Base-by-base conservation (phyloP, 2,113 vertebrate genomes). In the Lophochroa leadbeateri region DNA sequence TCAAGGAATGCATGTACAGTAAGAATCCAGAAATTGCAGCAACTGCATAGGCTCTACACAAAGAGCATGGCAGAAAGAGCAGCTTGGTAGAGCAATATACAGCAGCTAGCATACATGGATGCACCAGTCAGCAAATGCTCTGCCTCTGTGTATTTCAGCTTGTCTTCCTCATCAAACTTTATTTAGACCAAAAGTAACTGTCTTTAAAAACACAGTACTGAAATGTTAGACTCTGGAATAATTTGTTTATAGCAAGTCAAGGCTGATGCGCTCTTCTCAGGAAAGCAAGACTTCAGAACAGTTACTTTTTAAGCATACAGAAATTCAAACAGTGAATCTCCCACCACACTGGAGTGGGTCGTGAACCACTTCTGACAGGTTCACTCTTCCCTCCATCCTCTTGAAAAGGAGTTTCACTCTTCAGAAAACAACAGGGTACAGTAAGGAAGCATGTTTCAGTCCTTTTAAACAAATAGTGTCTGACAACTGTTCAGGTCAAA, bases 341-440 rank as follows among this genome's bases (percentile, higher is more conserved):
- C 44, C 21, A 69, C n/a, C 49, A 33, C 44, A 49, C 9, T 76
- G 82, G 19, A 25, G 35, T 31, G 24, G 27, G 14, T 16, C 58
- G 49, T 49, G 44, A 70, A 64, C 49, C 33, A 44, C 27, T 75
- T 60, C 46, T 75, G 31, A 44, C 74, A 68, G 39, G 13, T 53
- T 18, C 20, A 20, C 6, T 58, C 17, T 44, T 75, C 43, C 4
- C 23, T 53, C 14, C 27, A 14, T 52, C n/a, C 25, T 74, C 43
- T 27, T 52, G n/a, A 37, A 68, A 78, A 69, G 10, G 25, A 74
- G 28, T 79, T 82, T 53, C n/a, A n/a, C 14, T 46, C 9, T 74
- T 49, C n/a, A 75, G 44, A 53, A 78, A 82, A 57, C 15, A 57
- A 41, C 10, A 13, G 31, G 13, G 25, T 0, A 2, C 0, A 1